phyloP scores from a whole-genome alignment of 2,888 invertebrate species.

The Ormia ochracea region DNA sequence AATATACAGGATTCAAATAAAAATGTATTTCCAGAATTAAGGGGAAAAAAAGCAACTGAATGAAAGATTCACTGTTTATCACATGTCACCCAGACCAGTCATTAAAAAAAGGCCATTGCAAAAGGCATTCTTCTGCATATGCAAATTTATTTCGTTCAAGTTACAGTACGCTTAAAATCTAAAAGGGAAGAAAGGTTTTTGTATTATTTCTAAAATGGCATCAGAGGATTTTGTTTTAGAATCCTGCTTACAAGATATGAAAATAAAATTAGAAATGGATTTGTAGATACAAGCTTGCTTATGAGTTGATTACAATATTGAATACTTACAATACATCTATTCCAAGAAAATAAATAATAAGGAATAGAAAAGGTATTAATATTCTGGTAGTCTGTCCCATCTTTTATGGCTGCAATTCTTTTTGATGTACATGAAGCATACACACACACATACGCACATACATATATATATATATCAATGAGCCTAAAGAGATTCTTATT shows the following conservation, averaged over 20 bases:
- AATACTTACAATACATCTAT: too few species aligned
- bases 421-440: too few species aligned
- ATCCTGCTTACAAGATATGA: not conserved
- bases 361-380: too few species aligned
- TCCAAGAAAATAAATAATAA: too few species aligned
- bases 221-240: conserved; percentile 9
- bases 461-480: not conserved
- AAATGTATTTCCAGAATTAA: not conserved
- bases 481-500: too few species aligned
- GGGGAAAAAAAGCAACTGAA: not conserved
- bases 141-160: conserved; percentile 38
- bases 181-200: not conserved
- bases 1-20: not conserved
- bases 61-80: conserved; percentile 21
- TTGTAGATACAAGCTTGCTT: not conserved
- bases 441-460: not conserved
- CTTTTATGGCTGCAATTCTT: too few species aligned
- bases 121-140: not conserved
- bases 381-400: too few species aligned
- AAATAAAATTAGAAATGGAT: not conserved
- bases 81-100: conserved; percentile 48
- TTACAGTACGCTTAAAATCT: conserved; percentile 12
- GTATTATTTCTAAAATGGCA: not conserved
- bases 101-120: conserved; percentile 22
- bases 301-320: not conserved